Evolutionary conservation across 2,113 vertebrate genomes (phyloP).

Genomic region (Phalacrocorax aristotelis): DNA sequence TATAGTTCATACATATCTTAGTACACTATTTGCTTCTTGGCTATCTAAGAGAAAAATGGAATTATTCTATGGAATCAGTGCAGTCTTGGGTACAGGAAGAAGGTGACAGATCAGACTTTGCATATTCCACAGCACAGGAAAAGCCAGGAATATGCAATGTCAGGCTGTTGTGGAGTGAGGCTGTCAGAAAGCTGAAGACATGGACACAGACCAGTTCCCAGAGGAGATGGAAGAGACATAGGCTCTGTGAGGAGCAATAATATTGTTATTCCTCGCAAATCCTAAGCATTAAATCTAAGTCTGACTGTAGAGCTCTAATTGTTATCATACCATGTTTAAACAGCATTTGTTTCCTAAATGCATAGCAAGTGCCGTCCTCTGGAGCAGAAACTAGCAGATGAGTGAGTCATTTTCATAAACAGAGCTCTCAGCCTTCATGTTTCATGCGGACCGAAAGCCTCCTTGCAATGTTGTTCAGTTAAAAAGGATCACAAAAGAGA

Average conservation of each 20-base stretch:
- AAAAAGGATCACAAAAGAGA: background rate
- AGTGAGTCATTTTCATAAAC: background rate
- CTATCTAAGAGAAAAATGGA: background rate
- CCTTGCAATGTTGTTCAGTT: background rate
- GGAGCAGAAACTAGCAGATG: background rate
- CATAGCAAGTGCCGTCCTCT: background rate
- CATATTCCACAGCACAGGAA: background rate
- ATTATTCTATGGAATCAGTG: background rate
- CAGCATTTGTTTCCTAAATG: background rate
- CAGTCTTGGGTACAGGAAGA: background rate
- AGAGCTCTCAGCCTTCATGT: background rate
- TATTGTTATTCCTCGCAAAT: background rate
- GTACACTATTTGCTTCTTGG: background rate
- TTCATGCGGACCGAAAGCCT: accelerated
- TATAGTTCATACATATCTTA: accelerated
- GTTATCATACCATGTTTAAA: background rate
- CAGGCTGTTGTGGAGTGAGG: background rate
- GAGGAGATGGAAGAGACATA: background rate
- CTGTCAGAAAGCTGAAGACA: background rate
- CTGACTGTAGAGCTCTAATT: background rate
- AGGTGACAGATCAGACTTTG: background rate
- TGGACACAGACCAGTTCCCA: background rate
- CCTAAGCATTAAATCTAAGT: background rate
- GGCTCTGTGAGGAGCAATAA: background rate
- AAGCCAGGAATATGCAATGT: background rate